These are phyloP conservation scores for Linurgus olivaceus DNA, from an alignment of 2,797 vertebrate genomes.

Conservation along the genomic window DNA sequence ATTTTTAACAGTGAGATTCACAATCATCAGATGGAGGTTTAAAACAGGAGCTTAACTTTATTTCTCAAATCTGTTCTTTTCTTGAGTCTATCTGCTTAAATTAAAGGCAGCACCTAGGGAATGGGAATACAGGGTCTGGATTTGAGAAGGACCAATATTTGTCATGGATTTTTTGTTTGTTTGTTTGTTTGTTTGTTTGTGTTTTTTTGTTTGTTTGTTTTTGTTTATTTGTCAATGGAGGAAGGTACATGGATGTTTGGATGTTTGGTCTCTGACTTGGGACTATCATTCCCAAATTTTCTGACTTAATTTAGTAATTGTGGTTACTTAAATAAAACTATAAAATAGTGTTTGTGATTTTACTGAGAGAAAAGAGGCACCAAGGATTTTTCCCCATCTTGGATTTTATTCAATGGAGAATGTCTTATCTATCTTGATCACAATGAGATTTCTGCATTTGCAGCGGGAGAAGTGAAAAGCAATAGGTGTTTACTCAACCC, in stretches of 20 bases:
- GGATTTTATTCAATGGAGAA: background rate
- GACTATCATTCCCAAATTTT: background rate
- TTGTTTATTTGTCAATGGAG: rapidly evolving
- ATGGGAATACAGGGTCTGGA: background rate
- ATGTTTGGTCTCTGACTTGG: background rate
- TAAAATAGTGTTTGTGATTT: background rate
- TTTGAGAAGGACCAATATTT: background rate
- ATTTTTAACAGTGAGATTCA: background rate
- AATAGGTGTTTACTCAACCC: background rate
- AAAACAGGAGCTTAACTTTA: background rate
- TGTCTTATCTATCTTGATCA: background rate
- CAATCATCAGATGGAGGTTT: background rate
- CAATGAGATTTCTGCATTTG: background rate
- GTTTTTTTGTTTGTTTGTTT: too few relatives aligned
- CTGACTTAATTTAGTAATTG: background rate
- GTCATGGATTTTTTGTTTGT: background rate
- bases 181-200: too few relatives aligned
- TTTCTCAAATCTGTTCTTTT: background rate
- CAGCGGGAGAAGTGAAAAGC: background rate
- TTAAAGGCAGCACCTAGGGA: background rate
- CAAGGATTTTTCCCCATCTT: background rate
- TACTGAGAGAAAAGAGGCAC: background rate
- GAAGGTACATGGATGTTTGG: background rate
- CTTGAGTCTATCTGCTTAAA: background rate
- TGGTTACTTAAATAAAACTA: background rate